A percentile compares a stretch with the other conserved stretches of the same genome.
Evolutionary conservation across 1,140 invertebrate species (phyloP).

Genomic region (Coptotermes formosanus): DNA sequence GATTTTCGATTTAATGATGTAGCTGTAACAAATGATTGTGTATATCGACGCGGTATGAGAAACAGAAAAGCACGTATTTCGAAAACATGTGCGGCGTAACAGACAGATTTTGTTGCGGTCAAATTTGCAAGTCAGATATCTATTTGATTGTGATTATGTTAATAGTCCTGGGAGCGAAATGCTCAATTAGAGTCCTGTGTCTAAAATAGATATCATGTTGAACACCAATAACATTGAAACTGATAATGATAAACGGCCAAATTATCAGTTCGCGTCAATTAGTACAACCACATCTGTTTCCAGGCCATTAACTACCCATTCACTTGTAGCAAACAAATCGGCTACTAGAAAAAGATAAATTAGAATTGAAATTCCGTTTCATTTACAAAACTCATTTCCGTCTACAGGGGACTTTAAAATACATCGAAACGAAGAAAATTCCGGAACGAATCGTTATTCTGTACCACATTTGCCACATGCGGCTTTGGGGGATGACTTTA

Average conservation of each 20-base stretch:
- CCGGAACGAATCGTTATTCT: background rate
- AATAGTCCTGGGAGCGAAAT: background rate
- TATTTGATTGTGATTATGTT: background rate
- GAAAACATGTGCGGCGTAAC: too few relatives aligned
- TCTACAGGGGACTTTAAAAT: background rate
- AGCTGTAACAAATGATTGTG: too few relatives aligned
- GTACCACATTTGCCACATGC: background rate
- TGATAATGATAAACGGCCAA: background rate
- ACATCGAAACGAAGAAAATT: background rate
- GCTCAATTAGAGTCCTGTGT: background rate
- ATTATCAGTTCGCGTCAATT: background rate
- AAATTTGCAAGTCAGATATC: too few relatives aligned
- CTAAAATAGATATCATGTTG: background rate
- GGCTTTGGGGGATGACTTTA: conserved; percentile 15
- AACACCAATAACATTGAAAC: background rate
- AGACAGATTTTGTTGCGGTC: too few relatives aligned
- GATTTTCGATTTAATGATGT: too few relatives aligned
- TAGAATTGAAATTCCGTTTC: background rate
- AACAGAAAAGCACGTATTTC: too few relatives aligned
- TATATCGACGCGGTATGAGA: too few relatives aligned
- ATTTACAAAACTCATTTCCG: background rate
- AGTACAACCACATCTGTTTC: background rate
- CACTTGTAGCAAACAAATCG: background rate
- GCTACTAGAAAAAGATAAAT: background rate
- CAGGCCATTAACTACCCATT: background rate